A percentile compares a stretch with the other conserved stretches of the same genome.
Evolutionary conservation across 1,140 invertebrate species (phyloP).

Genomic region (Pogonomyrmex californicus): DNA sequence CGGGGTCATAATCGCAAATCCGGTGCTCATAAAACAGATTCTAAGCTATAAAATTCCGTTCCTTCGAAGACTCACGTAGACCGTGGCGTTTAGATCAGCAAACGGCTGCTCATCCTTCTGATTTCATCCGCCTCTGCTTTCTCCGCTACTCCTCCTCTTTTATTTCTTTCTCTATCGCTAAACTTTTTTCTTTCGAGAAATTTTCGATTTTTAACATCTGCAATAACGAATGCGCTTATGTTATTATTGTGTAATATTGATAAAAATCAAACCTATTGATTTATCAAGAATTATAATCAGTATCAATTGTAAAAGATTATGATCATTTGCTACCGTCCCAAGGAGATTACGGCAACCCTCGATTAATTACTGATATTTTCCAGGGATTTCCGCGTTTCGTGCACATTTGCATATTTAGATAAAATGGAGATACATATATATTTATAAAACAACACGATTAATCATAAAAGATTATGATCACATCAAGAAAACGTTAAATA

Average conservation of each 20-base stretch:
- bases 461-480: not conserved
- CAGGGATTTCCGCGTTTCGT: not conserved
- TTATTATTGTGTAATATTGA: not conserved
- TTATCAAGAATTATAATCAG: not conserved
- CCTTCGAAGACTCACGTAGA: constrained; percentile 60
- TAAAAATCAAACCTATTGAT: not conserved
- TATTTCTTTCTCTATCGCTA: constrained; percentile 4
- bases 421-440: not conserved
- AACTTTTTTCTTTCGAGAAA: constrained; percentile 4
- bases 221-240: not conserved
- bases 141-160: not conserved
- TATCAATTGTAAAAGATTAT: not conserved
- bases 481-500: not conserved
- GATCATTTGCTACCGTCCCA: not conserved
- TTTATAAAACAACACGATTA: constrained; percentile 4
- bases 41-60: constrained; percentile 79
- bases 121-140: not conserved
- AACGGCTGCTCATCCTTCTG: constrained; percentile 41
- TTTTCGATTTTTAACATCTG: not conserved
- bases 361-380: constrained; percentile 48
- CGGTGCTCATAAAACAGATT: constrained; percentile 80
- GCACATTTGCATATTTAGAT: constrained; percentile 13
- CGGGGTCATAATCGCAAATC: constrained; percentile 78
- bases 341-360: constrained; percentile 40
- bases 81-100: constrained; percentile 49